Conservation (phyloP, 2,888 invertebrate species). For the Galeopsomyia nigrocyanea region DNA sequence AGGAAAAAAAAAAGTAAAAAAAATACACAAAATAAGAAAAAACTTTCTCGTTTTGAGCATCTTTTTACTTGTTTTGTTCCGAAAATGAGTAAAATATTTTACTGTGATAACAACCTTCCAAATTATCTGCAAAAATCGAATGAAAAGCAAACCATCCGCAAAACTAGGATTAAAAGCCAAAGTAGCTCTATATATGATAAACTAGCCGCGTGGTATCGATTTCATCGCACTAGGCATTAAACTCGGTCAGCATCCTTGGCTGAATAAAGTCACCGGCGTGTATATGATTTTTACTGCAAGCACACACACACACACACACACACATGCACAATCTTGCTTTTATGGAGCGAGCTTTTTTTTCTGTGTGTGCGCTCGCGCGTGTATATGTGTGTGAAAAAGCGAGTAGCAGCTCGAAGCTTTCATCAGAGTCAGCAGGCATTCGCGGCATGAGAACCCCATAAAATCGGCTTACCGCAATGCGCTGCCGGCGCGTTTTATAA, state of each 20-base stretch:
- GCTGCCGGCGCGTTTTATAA: slow-evolving; percentile 51
- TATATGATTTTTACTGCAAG: slow-evolving; percentile 35
- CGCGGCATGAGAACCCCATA: slow-evolving; percentile 56
- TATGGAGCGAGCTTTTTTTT: slow-evolving; percentile 32
- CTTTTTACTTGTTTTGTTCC: too few relatives aligned
- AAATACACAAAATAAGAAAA: too few relatives aligned
- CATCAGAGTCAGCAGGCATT: slow-evolving; percentile 56
- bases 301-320: background rate
- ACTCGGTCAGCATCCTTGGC: slow-evolving; percentile 15
- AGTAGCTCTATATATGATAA: background rate
- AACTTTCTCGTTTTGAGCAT: too few relatives aligned
- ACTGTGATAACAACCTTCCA: too few relatives aligned
- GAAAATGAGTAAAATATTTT: too few relatives aligned
- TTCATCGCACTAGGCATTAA: slow-evolving; percentile 16
- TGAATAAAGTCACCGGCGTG: background rate
- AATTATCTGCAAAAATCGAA: too few relatives aligned
- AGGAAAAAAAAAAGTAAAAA: too few relatives aligned
- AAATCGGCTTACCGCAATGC: slow-evolving; percentile 61
- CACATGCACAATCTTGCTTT: slow-evolving; percentile 28
- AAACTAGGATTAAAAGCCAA: background rate
- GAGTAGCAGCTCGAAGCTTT: slow-evolving; percentile 53
- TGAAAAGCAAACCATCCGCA: background rate
- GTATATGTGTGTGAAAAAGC: slow-evolving; percentile 31
- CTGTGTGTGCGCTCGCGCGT: background rate
- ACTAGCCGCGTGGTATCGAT: slow-evolving; percentile 20